A percentile compares a stretch with the other conserved stretches of the same genome.
These are phyloP conservation scores for Macrotis lagotis DNA, from an alignment of 2,113 vertebrate genomes.

Conservation along the genomic window DNA sequence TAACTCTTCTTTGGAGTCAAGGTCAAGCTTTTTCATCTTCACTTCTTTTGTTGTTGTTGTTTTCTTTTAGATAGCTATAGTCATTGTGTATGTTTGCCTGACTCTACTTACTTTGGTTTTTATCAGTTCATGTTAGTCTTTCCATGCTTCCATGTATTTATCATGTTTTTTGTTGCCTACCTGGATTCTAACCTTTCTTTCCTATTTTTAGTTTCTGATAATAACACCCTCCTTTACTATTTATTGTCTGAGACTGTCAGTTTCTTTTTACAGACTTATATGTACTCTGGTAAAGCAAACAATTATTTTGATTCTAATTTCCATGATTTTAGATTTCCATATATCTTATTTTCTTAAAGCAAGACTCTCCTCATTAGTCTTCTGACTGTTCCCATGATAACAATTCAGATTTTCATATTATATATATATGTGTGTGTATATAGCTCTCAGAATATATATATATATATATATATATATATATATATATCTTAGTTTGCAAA, in stretches of 20 bases:
- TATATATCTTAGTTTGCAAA: not conserved
- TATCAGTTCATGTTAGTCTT: not conserved
- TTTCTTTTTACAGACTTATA: not conserved
- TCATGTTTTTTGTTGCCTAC: not conserved
- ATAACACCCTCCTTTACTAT: not conserved
- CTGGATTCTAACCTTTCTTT: not conserved
- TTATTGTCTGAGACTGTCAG: not conserved
- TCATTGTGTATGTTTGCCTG: not conserved
- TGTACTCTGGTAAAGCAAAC: not conserved
- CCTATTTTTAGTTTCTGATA: not conserved
- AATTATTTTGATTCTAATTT: not conserved
- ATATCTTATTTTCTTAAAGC: not conserved
- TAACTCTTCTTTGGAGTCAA: not conserved
- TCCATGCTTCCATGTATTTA: not conserved
- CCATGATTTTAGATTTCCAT: not conserved
- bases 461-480: too few relatives aligned
- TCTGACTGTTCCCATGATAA: not conserved
- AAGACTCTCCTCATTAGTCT: not conserved
- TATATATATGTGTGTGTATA: too few relatives aligned
- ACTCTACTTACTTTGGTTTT: not conserved
- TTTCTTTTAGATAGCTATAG: not conserved
- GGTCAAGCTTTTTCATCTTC: not conserved
- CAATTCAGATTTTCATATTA: not conserved
- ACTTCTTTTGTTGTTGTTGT: not conserved
- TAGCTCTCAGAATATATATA: too few relatives aligned